Percentiles rank a stretch among this genome's conserved stretches.
These are phyloP conservation scores for Diachasma alloeum DNA, from an alignment of 1,140 invertebrate genomes.

Conservation along the genomic window DNA sequence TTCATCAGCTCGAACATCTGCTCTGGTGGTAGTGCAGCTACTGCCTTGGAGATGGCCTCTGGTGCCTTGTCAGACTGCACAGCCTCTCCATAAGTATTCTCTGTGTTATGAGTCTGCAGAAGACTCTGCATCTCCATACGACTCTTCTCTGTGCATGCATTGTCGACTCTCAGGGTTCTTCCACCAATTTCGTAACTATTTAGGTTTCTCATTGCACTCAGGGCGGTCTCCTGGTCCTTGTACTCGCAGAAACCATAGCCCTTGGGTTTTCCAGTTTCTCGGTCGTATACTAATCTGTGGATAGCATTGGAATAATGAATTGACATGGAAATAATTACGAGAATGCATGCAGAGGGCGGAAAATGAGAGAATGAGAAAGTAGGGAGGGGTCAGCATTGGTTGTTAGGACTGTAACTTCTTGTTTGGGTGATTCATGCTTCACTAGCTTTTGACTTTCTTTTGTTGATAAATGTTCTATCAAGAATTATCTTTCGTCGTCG, in stretches of 20 bases:
- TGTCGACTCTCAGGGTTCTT: conserved; percentile 93
- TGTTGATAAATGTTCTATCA: too few relatives aligned
- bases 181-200: conserved; percentile 99
- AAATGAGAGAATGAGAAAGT: too few relatives aligned
- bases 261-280: conserved; percentile 99
- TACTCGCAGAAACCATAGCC: conserved; percentile 99
- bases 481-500: too few relatives aligned
- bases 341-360: neutral
- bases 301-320: neutral
- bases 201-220: conserved; percentile 98
- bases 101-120: conserved; percentile 81
- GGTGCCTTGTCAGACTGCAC: conserved; percentile 93
- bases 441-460: too few relatives aligned
- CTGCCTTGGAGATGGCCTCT: conserved; percentile 95
- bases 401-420: too few relatives aligned
- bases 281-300: conserved; percentile 92
- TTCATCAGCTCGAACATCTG: conserved; percentile 99
- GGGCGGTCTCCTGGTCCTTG: conserved; percentile 96
- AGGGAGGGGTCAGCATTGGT: too few relatives aligned
- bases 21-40: conserved; percentile 96
- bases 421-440: too few relatives aligned
- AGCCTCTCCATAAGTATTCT: conserved; percentile 86
- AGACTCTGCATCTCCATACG: conserved; percentile 95
- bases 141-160: conserved; percentile 96
- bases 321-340: neutral